Conservation (phyloP, 2,113 vertebrate genomes). For the Phalacrocorax carbo region DNA sequence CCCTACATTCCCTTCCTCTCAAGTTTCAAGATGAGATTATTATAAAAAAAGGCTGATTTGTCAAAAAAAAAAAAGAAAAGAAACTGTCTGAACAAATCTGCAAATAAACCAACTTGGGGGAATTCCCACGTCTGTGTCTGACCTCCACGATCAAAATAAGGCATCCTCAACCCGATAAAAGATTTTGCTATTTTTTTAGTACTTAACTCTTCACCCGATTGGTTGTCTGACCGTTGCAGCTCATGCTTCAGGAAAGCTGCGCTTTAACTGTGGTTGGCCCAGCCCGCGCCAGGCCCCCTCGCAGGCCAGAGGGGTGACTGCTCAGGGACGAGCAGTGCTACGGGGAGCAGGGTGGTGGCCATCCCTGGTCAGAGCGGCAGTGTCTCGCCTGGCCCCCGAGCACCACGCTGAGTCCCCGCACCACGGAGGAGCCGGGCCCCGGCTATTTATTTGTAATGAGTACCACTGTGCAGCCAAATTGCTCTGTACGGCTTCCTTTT, state of each 20-base stretch:
- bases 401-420: fast-evolving
- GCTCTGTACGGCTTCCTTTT: not conserved
- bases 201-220: not conserved
- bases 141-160: conserved; percentile 30
- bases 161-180: not conserved
- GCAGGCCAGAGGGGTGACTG: not conserved
- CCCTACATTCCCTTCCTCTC: conserved; percentile 79
- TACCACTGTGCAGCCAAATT: not conserved
- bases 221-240: fast-evolving
- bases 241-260: not conserved
- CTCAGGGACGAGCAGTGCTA: not conserved
- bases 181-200: not conserved
- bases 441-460: not conserved
- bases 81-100: conserved; percentile 64
- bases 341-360: not conserved
- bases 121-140: conserved; percentile 63
- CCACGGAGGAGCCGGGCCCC: not conserved
- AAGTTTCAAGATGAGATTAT: conserved; percentile 81
- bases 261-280: not conserved
- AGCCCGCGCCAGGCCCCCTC: not conserved
- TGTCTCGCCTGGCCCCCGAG: fast-evolving
- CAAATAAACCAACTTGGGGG: conserved; percentile 61
- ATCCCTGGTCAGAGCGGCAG: fast-evolving
- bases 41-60: conserved; percentile 66
- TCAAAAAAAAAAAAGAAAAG: conserved; percentile 37